phyloP scores from a whole-genome alignment of 2,888 invertebrate genomes.

The Liodrosophila aerea region DNA sequence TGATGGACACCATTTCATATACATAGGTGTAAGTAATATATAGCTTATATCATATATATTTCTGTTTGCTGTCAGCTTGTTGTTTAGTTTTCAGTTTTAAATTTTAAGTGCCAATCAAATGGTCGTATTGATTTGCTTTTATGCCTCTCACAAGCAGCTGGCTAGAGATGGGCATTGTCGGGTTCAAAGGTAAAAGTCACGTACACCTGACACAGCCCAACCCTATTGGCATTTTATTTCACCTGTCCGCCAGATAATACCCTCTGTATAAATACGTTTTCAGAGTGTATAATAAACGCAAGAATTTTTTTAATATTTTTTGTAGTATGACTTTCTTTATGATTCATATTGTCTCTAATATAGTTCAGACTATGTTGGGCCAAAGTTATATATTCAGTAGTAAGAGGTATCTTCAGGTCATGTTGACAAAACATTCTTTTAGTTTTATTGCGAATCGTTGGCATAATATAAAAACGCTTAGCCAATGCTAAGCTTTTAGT shows the following conservation, averaged over 20 bases:
- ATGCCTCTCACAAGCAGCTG: slow-evolving; percentile 37
- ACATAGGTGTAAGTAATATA: no score
- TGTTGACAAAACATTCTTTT: neutral
- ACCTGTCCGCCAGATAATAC: slow-evolving; percentile 56
- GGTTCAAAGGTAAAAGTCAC: slow-evolving; percentile 59
- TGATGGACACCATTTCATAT: no score
- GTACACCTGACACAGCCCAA: slow-evolving; percentile 58
- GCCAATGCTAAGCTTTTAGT: slow-evolving; percentile 58
- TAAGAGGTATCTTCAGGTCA: slow-evolving; percentile 15
- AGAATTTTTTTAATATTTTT: neutral
- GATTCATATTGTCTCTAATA: neutral
- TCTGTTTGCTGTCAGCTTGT: neutral
- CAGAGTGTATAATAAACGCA: neutral
- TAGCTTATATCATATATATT: no score
- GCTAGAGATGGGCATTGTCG: slow-evolving; percentile 5
- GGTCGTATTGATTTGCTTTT: slow-evolving; percentile 62
- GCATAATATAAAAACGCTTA: slow-evolving; percentile 60
- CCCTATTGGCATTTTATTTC: slow-evolving; percentile 56
- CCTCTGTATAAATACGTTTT: neutral
- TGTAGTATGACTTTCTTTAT: no score
- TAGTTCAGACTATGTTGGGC: neutral
- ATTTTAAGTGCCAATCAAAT: slow-evolving; percentile 70
- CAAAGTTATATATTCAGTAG: neutral
- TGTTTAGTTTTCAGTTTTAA: slow-evolving; percentile 38
- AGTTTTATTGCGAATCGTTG: slow-evolving; percentile 42